Base-by-base conservation (phyloP, 2,113 vertebrate species). In the Rhinichthys klamathensis region DNA sequence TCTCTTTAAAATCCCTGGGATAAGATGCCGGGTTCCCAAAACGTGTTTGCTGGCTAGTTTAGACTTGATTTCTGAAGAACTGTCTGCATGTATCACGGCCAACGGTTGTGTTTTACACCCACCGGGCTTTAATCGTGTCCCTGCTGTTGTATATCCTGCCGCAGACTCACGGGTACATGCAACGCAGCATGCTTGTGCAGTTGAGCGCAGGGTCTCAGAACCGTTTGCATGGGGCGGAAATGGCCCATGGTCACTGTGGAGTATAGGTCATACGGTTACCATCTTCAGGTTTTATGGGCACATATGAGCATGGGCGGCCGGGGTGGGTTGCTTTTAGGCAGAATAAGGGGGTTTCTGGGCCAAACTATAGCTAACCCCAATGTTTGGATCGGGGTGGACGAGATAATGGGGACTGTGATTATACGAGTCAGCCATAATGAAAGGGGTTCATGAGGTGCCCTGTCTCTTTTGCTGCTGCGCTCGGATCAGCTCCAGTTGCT, bases 381-480 rank as follows among this genome's bases (percentile, higher is more conserved):
- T 80, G 78, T 80, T 80, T 80, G 58, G 58, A 76, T 32, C 23
- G 1, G 38, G 72, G 73, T 85, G 90, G 32, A 15, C 16, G 12
- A 41, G 15, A 69, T 56, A 41, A 30, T 41, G 69, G 25, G 69
- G 80, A 65, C 49, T 85, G 75, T 44, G 67, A n/a, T 67, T 83
- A 23, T 65, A 78, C 18, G 82, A 88, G 91, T 86, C 80, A 73
- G 35, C 82, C 23, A 2, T 75, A 49, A 44, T 15, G 7, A 86
- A 90, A 87, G 87, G 61, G 93, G 84, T 95, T 99, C 97, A 99
- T 51, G 97, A 99, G 61, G 98, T 98, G 93, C 98, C 98, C 94
- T 98, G 98, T 87, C 97, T 95, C 91, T 99, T 99, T 91, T 98
- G 98, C 93, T 99, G 98, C 93, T 99, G 98, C 87, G 97, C 97